Percentiles rank a stretch among this genome's conserved stretches.
phyloP scores from a whole-genome alignment of 2,797 vertebrate species.

The Crocodylus rhombifer region DNA sequence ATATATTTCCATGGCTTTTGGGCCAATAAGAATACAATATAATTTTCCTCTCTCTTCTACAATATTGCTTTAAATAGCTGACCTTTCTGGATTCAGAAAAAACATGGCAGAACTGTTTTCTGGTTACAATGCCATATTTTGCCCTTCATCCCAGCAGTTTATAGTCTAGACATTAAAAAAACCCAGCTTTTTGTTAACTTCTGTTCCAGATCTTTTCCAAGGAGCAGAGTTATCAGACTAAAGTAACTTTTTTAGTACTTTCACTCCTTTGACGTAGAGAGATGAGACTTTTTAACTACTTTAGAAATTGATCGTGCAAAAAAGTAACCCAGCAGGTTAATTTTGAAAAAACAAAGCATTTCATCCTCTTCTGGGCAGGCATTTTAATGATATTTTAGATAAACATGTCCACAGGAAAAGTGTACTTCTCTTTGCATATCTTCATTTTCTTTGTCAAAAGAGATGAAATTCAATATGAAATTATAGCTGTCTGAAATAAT shows the following conservation, averaged over 20 bases:
- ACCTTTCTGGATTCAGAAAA: background rate
- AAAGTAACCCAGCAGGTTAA: background rate
- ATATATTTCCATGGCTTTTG: slow-evolving; percentile 46
- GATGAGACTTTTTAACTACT: background rate
- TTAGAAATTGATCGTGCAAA: slow-evolving; percentile 7
- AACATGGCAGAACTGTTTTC: background rate
- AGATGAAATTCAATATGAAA: slow-evolving; percentile 62
- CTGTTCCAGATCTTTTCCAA: slow-evolving; percentile 15
- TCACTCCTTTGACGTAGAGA: background rate
- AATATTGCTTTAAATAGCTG: slow-evolving; percentile 8
- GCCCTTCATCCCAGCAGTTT: background rate
- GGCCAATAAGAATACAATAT: slow-evolving; percentile 28
- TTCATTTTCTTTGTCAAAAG: slow-evolving; percentile 55
- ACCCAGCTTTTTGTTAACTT: background rate
- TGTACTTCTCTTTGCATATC: slow-evolving; percentile 29
- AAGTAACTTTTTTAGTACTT: background rate
- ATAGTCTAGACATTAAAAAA: background rate
- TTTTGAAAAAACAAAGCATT: slow-evolving; percentile 31
- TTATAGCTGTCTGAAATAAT: slow-evolving; percentile 57
- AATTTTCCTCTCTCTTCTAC: slow-evolving; percentile 20
- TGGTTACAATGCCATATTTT: background rate
- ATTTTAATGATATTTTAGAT: slow-evolving; percentile 59
- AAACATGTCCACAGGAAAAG: slow-evolving; percentile 60
- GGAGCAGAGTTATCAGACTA: slow-evolving; percentile 21
- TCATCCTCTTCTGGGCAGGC: slow-evolving; percentile 15